Percentiles rank a stretch among this genome's conserved stretches.
phyloP scores from a whole-genome alignment of 23 tunicate species.

The Halocynthia aurantium region DNA sequence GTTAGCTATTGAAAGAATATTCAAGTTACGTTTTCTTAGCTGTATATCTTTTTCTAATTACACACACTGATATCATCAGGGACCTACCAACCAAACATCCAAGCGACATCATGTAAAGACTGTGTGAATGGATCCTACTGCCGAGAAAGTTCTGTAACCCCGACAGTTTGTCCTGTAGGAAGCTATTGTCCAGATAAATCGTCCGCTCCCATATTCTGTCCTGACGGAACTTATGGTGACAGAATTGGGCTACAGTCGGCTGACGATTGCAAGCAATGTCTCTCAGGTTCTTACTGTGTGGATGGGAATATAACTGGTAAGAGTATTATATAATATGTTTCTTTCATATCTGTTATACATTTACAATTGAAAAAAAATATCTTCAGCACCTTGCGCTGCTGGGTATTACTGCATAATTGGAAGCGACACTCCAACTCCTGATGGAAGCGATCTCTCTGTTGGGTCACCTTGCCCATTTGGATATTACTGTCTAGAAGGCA shows the following conservation, averaged over 20 bases:
- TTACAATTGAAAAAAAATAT: background rate
- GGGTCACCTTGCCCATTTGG: slow-evolving; percentile 77
- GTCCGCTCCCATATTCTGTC: slow-evolving; percentile 36
- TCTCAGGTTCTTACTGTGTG: slow-evolving; percentile 77
- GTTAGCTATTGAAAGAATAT: too few relatives aligned
- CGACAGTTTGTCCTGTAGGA: slow-evolving; percentile 47
- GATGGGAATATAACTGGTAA: slow-evolving; percentile 76
- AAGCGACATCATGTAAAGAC: slow-evolving; percentile 25
- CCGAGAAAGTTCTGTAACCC: slow-evolving; percentile 37
- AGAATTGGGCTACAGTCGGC: slow-evolving; percentile 32
- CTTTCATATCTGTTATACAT: background rate
- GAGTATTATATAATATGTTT: background rate
- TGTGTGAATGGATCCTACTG: slow-evolving; percentile 78
- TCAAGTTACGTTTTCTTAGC: too few relatives aligned
- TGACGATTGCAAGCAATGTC: slow-evolving; percentile 53
- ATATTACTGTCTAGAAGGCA: slow-evolving; percentile 87
- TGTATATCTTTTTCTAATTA: too few relatives aligned
- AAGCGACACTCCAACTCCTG: slow-evolving; percentile 79
- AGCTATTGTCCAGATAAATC: slow-evolving; percentile 55
- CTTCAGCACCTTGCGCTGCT: slow-evolving; percentile 73
- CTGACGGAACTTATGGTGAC: slow-evolving; percentile 74
- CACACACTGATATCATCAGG: slow-evolving; percentile 5
- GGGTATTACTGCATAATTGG: slow-evolving; percentile 89
- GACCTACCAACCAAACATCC: slow-evolving; percentile 43
- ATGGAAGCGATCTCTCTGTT: slow-evolving; percentile 44